Percentiles rank a stretch among this genome's conserved stretches.
These are phyloP conservation scores for Nematopogon swammerdamellus DNA, from an alignment of 2,888 invertebrate genomes.

Conservation along the genomic window DNA sequence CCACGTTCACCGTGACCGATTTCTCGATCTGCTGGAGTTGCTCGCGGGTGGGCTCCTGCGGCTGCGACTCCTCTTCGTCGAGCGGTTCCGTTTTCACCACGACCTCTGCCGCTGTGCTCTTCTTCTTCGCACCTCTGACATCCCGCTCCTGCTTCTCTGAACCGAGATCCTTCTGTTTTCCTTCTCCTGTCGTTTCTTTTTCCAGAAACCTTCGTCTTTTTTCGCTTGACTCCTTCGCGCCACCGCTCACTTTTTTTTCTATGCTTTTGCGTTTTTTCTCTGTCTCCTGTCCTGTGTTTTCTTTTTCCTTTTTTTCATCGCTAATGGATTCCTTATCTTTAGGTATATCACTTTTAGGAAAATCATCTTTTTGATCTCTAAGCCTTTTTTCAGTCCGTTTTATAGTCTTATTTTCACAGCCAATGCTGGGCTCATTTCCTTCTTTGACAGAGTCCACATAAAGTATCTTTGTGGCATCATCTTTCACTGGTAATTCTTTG, in stretches of 20 bases:
- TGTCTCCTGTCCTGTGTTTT: background rate
- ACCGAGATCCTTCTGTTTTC: too few species aligned
- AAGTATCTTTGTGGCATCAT: too few species aligned
- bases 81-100: too few species aligned
- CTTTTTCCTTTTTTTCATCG: constrained; percentile 17
- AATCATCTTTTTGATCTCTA: too few species aligned
- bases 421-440: background rate
- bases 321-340: background rate
- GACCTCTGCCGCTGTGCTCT: constrained; percentile 3
- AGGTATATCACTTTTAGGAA: too few species aligned
- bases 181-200: too few species aligned
- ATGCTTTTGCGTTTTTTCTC: background rate
- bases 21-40: constrained; percentile 8
- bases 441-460: too few species aligned
- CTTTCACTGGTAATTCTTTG: too few species aligned
- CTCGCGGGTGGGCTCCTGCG: background rate
- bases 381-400: constrained; percentile 3
- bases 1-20: constrained; percentile 12
- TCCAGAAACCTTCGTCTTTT: too few species aligned
- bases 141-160: constrained; percentile 5
- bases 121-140: constrained; percentile 3
- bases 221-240: constrained; percentile 18
- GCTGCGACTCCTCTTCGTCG: too few species aligned
- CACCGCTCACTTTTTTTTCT: background rate
- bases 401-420: constrained; percentile 14